Evolutionary conservation across 2,888 invertebrate species (phyloP).

Genomic region (Trachelus tabidus): DNA sequence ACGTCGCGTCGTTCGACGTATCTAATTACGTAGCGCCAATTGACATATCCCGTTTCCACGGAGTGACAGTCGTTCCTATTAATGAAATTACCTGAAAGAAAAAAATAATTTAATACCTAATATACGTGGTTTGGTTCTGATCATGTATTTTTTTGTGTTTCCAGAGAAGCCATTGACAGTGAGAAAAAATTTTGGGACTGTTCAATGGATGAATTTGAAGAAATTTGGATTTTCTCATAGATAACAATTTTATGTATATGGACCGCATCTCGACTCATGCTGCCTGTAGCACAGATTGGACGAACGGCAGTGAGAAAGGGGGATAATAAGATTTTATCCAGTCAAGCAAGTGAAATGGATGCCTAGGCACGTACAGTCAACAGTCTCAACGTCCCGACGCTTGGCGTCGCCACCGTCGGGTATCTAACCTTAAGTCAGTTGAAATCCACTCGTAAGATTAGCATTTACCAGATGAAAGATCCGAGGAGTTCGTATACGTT

Average conservation of each 20-base stretch:
- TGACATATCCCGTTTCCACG: constrained; percentile 39
- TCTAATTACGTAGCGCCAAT: constrained; percentile 41
- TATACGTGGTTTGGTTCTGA: neutral
- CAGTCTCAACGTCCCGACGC: constrained; percentile 33
- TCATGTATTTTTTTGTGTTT: neutral
- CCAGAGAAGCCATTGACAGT: too few species aligned
- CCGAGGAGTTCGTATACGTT: neutral
- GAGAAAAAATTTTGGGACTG: neutral
- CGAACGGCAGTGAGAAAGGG: constrained; percentile 31
- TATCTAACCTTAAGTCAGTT: neutral
- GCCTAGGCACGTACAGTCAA: constrained; percentile 60
- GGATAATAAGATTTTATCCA: constrained; percentile 55
- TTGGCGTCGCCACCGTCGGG: constrained; percentile 10
- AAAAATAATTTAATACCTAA: neutral
- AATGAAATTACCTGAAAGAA: neutral
- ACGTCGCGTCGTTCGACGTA: constrained; percentile 33
- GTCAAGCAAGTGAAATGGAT: constrained; percentile 51
- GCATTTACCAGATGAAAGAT: neutral
- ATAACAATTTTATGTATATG: constrained; percentile 39
- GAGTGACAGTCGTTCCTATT: neutral
- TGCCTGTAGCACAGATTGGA: neutral
- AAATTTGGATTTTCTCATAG: constrained; percentile 12
- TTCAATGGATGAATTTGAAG: neutral
- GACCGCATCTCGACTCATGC: neutral
- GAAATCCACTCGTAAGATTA: neutral